Evolutionary conservation across 2,113 vertebrate genomes (phyloP).

Genomic region (Phoxinus phoxinus): DNA sequence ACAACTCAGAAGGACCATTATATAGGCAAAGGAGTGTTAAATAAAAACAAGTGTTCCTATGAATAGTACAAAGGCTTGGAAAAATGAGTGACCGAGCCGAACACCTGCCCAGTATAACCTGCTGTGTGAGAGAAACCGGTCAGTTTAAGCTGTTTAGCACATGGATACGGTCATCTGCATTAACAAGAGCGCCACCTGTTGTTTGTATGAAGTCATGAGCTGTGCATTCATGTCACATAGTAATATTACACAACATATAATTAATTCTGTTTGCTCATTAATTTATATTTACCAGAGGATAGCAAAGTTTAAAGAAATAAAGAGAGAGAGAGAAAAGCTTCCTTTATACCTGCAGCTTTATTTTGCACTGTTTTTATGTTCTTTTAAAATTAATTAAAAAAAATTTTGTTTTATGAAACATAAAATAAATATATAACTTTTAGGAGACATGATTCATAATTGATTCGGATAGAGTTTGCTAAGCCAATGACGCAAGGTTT

Average conservation of each 20-base stretch:
- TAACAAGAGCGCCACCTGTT: conserved; percentile 27
- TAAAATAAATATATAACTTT: neutral
- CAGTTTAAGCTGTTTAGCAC: neutral
- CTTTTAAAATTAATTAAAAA: neutral
- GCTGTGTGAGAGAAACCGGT: neutral
- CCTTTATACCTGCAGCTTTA: neutral
- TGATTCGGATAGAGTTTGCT: neutral
- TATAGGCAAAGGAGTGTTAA: neutral
- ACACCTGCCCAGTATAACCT: neutral
- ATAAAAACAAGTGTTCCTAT: neutral
- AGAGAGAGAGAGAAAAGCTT: neutral
- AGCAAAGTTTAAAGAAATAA: neutral
- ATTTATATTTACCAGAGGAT: neutral
- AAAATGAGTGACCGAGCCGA: neutral
- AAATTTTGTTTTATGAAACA: neutral
- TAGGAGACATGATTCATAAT: neutral
- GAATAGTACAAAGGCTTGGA: neutral
- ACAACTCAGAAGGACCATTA: neutral
- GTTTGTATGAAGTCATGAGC: neutral
- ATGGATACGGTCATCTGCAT: neutral
- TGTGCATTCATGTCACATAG: neutral
- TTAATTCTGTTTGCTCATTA: too few relatives aligned
- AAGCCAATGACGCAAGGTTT: neutral
- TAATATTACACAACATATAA: neutral
- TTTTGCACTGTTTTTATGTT: neutral